Evolutionary conservation across 2,888 invertebrate species (phyloP), one percentile per base, ranked within the genome.

Genomic region (Nudaria mundana): DNA sequence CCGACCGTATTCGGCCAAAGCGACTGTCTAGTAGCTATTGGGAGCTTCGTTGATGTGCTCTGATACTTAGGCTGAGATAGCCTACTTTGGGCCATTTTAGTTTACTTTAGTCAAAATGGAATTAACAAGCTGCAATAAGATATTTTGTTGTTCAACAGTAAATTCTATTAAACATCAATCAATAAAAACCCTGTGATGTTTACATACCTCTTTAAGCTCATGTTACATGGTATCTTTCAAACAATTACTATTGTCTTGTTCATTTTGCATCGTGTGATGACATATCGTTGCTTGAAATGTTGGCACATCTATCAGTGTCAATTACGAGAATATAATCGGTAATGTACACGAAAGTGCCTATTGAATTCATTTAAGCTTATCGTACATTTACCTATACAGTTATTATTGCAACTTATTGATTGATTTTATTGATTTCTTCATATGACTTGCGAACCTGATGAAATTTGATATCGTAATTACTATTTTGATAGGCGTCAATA

Each of bases 271-370:
- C 12, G 12, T 22, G 30, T 40, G 49, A 43, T 51, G 47, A 51
- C 47, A 46, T 42, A 29, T 44, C 23, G 44, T 47, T 53, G 42
- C 41, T 53, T 38, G 25, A 37, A 41, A 44, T n/a, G n/a, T n/a
- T n/a, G n/a, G n/a, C n/a, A n/a, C 46, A 58, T 58, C 44, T 50
- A 39, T 58, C 58, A 57, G 40, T 58, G 55, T 48, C 56, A 55
- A 56, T 56, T 53, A 50, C 3, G 30, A n/a, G n/a, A 39, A 45
- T 58, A 44, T 46, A 50, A 47, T 48, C 49, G 41, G 48, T 47
- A 48, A 52, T 31, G 46, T 43, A 41, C 36, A 49, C 39, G 42
- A 55, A 52, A 52, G 52, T 55, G 2, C 14, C 26, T 13, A 28
- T 14, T 28, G 13, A 8, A 13, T 26, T 26, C 1, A 1, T 26